Base-by-base conservation (phyloP, 2,113 vertebrate genomes). In the Terrapene triunguis region DNA sequence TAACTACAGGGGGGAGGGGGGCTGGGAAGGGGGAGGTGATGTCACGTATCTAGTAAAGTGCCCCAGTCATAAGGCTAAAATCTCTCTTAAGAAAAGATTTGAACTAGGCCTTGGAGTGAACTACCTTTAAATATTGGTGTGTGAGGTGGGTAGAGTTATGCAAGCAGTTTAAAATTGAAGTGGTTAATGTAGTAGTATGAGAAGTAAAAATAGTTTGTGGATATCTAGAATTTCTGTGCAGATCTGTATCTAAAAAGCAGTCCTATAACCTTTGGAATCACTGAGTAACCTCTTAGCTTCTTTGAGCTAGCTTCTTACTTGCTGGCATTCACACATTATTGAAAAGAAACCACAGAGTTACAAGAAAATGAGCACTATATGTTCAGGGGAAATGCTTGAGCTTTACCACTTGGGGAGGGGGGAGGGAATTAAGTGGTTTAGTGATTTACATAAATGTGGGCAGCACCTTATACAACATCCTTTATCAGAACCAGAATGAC, bases 401-500 rank as follows among this genome's bases (percentile, higher is more conserved):
- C 91, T 94, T 95, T 92, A 78, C 87, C 84, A 93, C 95, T 87
- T 83, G 95, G 92, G 93, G 87, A 78, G 44, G 42, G 42, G 38
- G 72, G 21, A 76, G 5, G 65, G 62, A 96, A 96, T 97, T 93
- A 93, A 89, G 89, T 84, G 87, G 89, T 96, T 72, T 97, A 97
- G 96, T 92, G 94, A 96, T 98, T 98, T 95, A 82, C 86, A 81
- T 94, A 92, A 22, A 79, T 93, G 84, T 89, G 93, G 94, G 91
- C 96, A 89, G 82, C 92, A 87, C 84, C 90, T 96, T 95, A 90
- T 92, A 92, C 89, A 89, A 72, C 82, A 89, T 94, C 96, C 90
- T 96, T 97, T 97, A 85, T 94, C 96, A 90, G 84, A 85, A 96
- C 88, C 80, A 47, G 91, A 95, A 94, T 98, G 96, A 98, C 96